A percentile compares a stretch with the other conserved stretches of the same genome.
phyloP scores from a whole-genome alignment of 2,113 vertebrate genomes.

The Trogon melanurus region DNA sequence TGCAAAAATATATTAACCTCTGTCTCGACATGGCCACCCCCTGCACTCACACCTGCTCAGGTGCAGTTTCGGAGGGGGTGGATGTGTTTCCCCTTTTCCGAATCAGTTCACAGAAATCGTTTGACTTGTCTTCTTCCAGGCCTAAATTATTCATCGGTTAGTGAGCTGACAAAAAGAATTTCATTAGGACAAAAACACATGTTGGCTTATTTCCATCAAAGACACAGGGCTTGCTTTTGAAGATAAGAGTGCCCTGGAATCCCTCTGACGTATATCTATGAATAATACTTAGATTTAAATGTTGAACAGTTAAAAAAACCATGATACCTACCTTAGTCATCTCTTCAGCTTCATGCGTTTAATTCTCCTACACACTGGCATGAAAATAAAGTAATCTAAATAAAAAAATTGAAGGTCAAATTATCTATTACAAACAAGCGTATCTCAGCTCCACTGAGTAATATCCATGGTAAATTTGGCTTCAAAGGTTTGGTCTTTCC shows the following conservation, averaged over 20 bases:
- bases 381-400: not conserved
- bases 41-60: not conserved
- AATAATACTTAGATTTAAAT: not conserved
- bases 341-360: not conserved
- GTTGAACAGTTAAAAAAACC: not conserved
- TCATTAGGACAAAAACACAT: not conserved
- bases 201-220: constrained; percentile 38
- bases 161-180: constrained; percentile 42
- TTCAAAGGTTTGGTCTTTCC: not conserved
- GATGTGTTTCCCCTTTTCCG: not conserved
- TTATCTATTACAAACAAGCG: not conserved
- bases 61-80: not conserved
- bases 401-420: not conserved
- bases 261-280: not conserved
- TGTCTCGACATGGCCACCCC: not conserved
- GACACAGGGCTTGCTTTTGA: constrained; percentile 5
- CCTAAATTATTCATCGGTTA: constrained; percentile 33
- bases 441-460: not conserved
- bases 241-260: not conserved
- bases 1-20: not conserved
- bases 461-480: not conserved
- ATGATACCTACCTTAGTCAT: not conserved
- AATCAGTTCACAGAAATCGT: not conserved
- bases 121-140: not conserved
- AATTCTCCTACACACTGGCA: not conserved